Conservation (phyloP, 92 coral and sea anemone genomes). For the Epizoanthus illoricatus region DNA sequence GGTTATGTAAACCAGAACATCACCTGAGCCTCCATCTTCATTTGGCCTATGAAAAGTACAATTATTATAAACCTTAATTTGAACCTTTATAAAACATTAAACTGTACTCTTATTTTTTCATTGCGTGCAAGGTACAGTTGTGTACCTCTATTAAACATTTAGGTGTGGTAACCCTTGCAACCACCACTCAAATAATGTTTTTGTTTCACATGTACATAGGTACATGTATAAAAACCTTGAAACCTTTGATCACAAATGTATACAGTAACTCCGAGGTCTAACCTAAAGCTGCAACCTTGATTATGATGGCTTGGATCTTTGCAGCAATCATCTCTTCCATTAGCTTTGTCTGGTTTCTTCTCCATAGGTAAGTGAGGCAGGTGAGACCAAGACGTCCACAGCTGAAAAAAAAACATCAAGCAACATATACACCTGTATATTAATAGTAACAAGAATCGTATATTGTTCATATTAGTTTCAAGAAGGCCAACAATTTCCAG, state of each 20-base stretch:
- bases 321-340: constrained; percentile 86
- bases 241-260: no score
- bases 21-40: not conserved
- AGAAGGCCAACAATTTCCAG: not conserved
- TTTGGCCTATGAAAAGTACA: not conserved
- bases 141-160: no score
- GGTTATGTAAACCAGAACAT: constrained; percentile 1
- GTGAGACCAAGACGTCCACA: constrained; percentile 83
- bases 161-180: no score
- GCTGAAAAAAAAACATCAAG: constrained; percentile 26
- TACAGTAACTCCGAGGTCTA: not conserved
- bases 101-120: not conserved
- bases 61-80: not conserved
- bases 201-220: no score
- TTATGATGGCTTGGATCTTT: constrained; percentile 78
- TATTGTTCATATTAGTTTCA: not conserved
- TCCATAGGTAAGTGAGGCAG: constrained; percentile 88
- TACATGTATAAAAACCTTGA: no score
- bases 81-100: not conserved
- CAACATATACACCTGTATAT: not conserved
- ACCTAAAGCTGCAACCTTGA: constrained; percentile 98
- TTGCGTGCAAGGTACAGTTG: no score
- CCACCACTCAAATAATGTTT: no score
- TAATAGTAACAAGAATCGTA: not conserved
- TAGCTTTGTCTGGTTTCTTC: constrained; percentile 81